Evolutionary conservation across 2,797 vertebrate species (phyloP).

Genomic region (Gallinago nigripennis): DNA sequence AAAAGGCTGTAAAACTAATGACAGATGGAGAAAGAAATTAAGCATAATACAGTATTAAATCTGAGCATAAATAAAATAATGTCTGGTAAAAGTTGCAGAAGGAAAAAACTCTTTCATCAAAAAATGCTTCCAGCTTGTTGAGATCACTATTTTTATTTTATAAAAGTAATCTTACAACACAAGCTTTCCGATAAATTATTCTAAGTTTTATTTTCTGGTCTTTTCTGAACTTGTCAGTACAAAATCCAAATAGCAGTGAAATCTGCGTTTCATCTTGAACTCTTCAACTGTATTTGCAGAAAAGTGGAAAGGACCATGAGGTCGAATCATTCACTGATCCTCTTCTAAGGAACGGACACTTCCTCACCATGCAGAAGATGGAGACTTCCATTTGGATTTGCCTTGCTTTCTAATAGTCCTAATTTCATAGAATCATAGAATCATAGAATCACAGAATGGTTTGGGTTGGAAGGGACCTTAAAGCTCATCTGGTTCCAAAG

Average conservation of each 20-base stretch:
- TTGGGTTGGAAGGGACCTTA: too few species aligned
- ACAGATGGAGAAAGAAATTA: background rate
- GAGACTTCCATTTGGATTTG: background rate
- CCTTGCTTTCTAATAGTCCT: background rate
- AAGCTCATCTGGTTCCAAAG: too few species aligned
- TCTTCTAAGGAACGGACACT: background rate
- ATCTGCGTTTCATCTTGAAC: background rate
- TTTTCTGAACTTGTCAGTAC: constrained; percentile 9
- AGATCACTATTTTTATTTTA: constrained; percentile 20
- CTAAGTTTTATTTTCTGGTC: background rate
- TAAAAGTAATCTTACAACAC: background rate
- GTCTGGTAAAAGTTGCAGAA: background rate
- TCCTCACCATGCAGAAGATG: background rate
- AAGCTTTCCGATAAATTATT: background rate
- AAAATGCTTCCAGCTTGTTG: background rate
- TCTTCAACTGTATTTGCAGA: background rate
- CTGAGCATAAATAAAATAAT: background rate
- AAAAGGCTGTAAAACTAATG: background rate
- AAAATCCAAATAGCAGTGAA: constrained; percentile 3
- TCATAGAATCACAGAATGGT: too few species aligned
- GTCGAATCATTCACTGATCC: background rate
- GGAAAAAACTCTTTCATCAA: background rate
- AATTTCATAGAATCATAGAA: background rate
- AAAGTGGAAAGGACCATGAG: background rate
- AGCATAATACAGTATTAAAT: background rate